Evolutionary conservation across 2,113 vertebrate species (phyloP).

Genomic region (Callaeas wilsoni): DNA sequence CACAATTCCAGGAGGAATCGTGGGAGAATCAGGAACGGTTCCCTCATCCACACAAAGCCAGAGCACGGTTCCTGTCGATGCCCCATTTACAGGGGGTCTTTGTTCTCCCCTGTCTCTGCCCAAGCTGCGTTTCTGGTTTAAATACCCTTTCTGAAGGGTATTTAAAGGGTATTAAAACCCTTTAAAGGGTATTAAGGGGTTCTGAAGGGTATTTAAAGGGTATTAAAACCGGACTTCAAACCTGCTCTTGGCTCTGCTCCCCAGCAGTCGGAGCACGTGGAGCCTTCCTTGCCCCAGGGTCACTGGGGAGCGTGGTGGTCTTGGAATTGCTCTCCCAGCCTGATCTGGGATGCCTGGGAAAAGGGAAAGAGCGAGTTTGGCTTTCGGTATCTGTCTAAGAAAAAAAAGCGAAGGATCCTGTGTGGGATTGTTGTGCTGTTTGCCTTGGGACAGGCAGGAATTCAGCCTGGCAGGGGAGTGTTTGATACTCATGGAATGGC

Average conservation of each 20-base stretch:
- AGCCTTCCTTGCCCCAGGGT: not conserved
- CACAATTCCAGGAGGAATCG: not conserved
- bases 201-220: too few species aligned
- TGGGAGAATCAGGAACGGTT: not conserved
- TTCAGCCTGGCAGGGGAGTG: not conserved
- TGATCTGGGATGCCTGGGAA: not conserved
- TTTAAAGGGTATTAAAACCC: too few species aligned
- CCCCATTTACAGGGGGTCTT: not conserved
- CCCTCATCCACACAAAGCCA: not conserved
- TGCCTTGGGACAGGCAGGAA: not conserved
- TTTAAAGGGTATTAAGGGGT: too few species aligned
- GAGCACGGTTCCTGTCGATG: rapidly evolving
- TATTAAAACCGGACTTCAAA: not conserved
- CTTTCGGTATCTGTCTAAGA: not conserved
- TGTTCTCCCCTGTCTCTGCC: not conserved
- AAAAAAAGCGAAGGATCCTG: not conserved
- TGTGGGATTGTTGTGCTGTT: not conserved
- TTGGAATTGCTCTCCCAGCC: not conserved
- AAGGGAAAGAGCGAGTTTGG: not conserved
- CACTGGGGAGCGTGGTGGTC: not conserved
- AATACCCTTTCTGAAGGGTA: not conserved
- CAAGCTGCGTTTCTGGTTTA: not conserved
- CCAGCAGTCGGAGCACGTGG: not conserved
- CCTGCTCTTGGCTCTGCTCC: not conserved
- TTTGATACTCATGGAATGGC: not conserved